Base-by-base conservation (phyloP, 2,888 invertebrate species). In the Siphlonurus alternatus region DNA sequence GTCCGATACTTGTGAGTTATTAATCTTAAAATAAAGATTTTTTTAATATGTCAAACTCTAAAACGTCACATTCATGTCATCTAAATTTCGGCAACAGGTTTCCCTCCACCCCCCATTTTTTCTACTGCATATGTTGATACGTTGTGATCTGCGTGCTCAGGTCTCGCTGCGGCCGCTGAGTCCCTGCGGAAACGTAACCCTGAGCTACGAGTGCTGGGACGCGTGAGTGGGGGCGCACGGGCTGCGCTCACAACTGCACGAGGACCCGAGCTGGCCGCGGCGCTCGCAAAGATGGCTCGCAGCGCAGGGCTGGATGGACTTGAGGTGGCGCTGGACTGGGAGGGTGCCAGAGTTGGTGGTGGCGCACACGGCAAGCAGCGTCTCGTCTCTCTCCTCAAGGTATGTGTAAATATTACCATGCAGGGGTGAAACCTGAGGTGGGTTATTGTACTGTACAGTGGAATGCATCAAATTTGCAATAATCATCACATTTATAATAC, bases 311-410 rank as follows among this genome's bases (percentile, higher is more conserved):
- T 68, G 24, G 68, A 69, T 53, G 71, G 71, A 7, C 56, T 69
- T 15, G 69, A 69, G 61, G 25, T 71, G 19, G 67, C 69, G 65
- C 66, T 71, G 53, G 63, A 59, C 20, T 69, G 67, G 67, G 66
- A 64, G 25, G 66, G 67, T 38, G 61, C 63, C 24, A 65, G 60
- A 19, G 66, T 62, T 19, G 65, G 66, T 51, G 53, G 62, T 23
- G 64, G 68, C 23, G 60, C 64, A 24, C 65, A 61, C 23, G 66
- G 64, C 61, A 68, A 67, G 62, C 65, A 66, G 51, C 59, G 64
- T 15, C 64, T 68, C 38, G 65, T 65, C 1, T 63, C 65, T 10
- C 63, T 67, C 10, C 56, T 67, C 63, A 68, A 68, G 68, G 68
- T 68, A 61, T 23, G 63, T 51, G 10, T 51, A 51, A n/a, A 51